Percentiles rank a stretch among this genome's conserved stretches.
These are phyloP conservation scores for Actinostola sp. DNA, from an alignment of 92 coral and sea anemone genomes.

Conservation along the genomic window DNA sequence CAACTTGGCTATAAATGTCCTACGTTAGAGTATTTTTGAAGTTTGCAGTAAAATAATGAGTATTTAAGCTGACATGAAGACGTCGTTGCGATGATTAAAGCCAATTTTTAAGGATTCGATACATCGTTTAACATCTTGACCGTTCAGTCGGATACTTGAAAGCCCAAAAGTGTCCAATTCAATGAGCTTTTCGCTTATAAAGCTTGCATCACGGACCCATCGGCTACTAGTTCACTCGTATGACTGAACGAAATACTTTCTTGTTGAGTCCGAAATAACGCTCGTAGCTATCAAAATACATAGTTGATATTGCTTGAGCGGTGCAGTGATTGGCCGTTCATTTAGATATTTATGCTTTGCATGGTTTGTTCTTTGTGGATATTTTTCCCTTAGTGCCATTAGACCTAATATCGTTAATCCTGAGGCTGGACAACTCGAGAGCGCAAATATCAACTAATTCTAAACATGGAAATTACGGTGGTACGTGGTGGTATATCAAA, in stretches of 20 bases:
- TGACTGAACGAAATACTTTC: no score
- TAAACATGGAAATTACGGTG: conserved; percentile 3
- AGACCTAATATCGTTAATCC: conserved; percentile 25
- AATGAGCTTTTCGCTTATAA: background rate
- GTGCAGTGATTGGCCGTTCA: conserved; percentile 2
- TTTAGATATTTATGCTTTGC: background rate
- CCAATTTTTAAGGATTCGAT: background rate
- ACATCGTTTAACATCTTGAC: no score
- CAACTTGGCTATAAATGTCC: conserved; percentile 10
- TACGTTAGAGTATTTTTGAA: background rate
- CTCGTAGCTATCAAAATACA: no score
- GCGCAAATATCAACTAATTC: conserved; percentile 10
- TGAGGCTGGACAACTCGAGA: conserved; percentile 3
- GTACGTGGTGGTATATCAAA: no score
- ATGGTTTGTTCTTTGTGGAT: background rate
- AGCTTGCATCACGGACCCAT: no score
- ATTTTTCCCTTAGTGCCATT: conserved; percentile 6
- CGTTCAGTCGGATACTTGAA: no score
- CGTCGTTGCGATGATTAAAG: background rate
- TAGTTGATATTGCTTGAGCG: conserved; percentile 11
- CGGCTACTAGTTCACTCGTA: no score
- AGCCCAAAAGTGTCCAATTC: background rate
- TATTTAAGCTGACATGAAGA: background rate
- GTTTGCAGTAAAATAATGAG: conserved; percentile 1
- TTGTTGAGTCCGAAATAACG: no score